Conservation (phyloP, 2,888 invertebrate genomes). For the Horisme vitalbata region DNA sequence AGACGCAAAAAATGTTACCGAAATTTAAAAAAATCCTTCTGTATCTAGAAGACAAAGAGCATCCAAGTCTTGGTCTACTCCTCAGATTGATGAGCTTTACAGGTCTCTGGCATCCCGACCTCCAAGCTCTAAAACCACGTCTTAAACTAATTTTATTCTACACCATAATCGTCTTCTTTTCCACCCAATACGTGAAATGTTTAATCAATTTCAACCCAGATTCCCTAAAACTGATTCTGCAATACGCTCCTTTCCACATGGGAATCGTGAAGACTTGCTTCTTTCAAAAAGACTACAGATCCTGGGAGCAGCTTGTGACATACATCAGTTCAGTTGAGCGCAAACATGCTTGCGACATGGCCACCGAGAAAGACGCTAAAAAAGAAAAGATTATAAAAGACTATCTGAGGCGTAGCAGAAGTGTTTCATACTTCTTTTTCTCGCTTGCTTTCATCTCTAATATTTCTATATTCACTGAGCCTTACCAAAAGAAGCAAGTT, state of each 20-base stretch:
- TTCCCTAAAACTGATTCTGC: conserved; percentile 51
- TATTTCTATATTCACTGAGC: conserved; percentile 53
- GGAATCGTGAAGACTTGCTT: conserved; percentile 54
- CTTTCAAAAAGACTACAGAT: conserved; percentile 49
- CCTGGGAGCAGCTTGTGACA: conserved; percentile 51
- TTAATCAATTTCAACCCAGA: conserved; percentile 39
- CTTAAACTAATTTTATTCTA: conserved; percentile 49
- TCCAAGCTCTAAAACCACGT: conserved; percentile 31
- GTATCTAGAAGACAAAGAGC: conserved; percentile 45
- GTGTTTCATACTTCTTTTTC: conserved; percentile 59
- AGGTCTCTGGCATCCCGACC: conserved; percentile 56
- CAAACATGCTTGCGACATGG: too few relatives aligned
- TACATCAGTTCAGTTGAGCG: conserved; percentile 53
- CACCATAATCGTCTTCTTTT: conserved; percentile 48
- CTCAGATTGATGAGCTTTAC: conserved; percentile 44
- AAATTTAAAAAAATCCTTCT: conserved; percentile 30
- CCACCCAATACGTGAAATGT: conserved; percentile 57
- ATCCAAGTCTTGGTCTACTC: conserved; percentile 59
- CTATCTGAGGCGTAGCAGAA: conserved; percentile 50
- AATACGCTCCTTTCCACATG: conserved; percentile 62
- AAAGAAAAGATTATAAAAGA: conserved; percentile 37
- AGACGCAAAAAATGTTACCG: conserved; percentile 16
- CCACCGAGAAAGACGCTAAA: conserved; percentile 34
- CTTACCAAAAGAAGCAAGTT: conserved; percentile 52
- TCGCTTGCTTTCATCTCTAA: conserved; percentile 51